phyloP scores from a whole-genome alignment of 2,797 vertebrate genomes.

The Vultur gryphus region DNA sequence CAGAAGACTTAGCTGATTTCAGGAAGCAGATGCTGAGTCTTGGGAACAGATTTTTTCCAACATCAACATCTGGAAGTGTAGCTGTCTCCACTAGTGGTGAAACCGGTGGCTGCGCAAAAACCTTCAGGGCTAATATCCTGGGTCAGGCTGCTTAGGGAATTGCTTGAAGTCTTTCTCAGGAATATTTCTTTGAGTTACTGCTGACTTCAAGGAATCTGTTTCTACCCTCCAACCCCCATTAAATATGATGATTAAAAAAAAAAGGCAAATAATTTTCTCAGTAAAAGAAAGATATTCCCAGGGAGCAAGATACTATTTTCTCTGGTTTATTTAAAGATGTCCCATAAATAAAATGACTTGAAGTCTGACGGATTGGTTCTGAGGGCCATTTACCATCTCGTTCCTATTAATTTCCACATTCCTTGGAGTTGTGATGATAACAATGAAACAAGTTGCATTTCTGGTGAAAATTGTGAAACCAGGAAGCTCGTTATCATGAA shows the following conservation, averaged over 20 bases:
- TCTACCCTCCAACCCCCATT: constrained; percentile 37
- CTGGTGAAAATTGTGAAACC: not conserved
- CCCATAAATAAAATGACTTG: constrained; percentile 37
- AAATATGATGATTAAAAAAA: not conserved
- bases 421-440: not conserved
- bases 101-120: constrained; percentile 22
- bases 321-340: constrained; percentile 44
- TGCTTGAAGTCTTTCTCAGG: constrained; percentile 54
- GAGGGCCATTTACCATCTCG: not conserved
- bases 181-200: constrained; percentile 49
- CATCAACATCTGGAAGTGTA: constrained; percentile 48
- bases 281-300: constrained; percentile 46
- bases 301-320: constrained; percentile 27
- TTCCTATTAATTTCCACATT: constrained; percentile 10
- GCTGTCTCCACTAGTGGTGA: constrained; percentile 2
- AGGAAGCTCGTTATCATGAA: not conserved
- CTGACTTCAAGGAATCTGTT: constrained; percentile 51
- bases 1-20: not conserved
- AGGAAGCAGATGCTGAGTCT: constrained; percentile 29
- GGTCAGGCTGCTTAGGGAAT: constrained; percentile 53
- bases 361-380: constrained; percentile 14
- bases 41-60: constrained; percentile 36
- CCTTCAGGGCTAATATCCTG: constrained; percentile 39
- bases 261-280: constrained; percentile 21
- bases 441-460: not conserved